Evolutionary conservation across 2,888 invertebrate species (phyloP), one percentile per base, ranked within the genome.

Genomic region (Zonitis immaculata): DNA sequence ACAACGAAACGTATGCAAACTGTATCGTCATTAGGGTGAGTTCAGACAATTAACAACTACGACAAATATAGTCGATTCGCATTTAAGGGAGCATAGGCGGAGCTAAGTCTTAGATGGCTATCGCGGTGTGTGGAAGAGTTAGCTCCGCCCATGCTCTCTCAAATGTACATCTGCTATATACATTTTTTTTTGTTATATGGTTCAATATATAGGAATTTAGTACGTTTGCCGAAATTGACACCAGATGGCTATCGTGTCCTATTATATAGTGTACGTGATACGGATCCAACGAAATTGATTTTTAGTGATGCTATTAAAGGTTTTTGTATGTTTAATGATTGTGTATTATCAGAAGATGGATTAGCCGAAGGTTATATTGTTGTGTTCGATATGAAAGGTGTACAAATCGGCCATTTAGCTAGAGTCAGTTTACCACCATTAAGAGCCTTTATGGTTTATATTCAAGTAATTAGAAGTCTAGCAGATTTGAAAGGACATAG

Each of bases 261-360:
- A 0, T 69, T 84, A 42, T 85, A 85, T 72, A 77, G 81, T 22
- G 76, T 85, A 14, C 73, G 62, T 6, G 84, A 85, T 53, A 78
- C 76, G 42, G 85, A 85, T 73, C 82, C 83, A 63, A 81, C 83
- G 61, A 84, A 84, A 66, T 72, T 85, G 66, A 80, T 82, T 66
- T 85, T 85, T 66, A 80, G 78, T 12, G 84, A 85, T 60, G 82
- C 81, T 0, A 79, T 85, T 27, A 80, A 83, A 47, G 77, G 76
- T 8, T 85, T 85, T 72, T 85, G 84, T 71, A 84, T 85, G 82
- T 83, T 83, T 70, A 85, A 85, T 65, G 85, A 85, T 66, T 77
- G 82, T 55, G 79, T 84, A 54, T 70, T 85, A 43, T 84, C 84
- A 0, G 85, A 84, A 62, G 85, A 85, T 65, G 72, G 78, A 1